Percentiles rank a stretch among this genome's conserved stretches.
Evolutionary conservation across 37 sponge, comb jelly and placozoan genomes (phyloP).

Genomic region (Axinella damicornis): DNA sequence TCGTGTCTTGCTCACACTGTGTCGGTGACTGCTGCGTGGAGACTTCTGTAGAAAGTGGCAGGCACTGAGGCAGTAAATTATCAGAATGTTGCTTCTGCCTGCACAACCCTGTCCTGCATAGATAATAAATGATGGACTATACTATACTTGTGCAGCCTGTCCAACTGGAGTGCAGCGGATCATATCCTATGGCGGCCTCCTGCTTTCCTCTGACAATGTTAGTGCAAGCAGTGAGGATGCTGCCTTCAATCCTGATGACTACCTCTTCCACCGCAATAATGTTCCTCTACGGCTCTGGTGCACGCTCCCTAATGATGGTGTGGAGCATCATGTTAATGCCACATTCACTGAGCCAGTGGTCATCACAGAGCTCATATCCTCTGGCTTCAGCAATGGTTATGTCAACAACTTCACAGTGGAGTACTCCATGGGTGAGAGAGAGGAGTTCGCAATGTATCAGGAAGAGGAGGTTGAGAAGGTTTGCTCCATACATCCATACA

Average conservation of each 20-base stretch:
- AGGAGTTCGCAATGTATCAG: neutral
- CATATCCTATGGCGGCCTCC: constrained; percentile 11
- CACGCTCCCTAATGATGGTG: neutral
- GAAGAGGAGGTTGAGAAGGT: neutral
- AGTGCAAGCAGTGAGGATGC: constrained; percentile 3
- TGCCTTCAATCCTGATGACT: constrained; percentile 18
- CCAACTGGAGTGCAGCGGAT: constrained; percentile 7
- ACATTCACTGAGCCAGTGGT: constrained; percentile 29
- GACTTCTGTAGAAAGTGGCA: no score
- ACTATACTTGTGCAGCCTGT: constrained; percentile 6
- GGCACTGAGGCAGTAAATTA: no score
- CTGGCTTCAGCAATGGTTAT: constrained; percentile 3
- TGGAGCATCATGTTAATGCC: neutral
- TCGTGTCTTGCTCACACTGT: no score
- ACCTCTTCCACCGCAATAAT: constrained; percentile 45
- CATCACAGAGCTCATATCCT: constrained; percentile 6
- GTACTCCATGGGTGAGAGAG: neutral
- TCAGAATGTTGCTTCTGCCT: no score
- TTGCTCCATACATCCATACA: no score
- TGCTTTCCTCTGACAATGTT: constrained; percentile 16
- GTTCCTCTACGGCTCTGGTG: constrained; percentile 38
- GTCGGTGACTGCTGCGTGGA: no score
- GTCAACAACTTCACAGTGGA: neutral
- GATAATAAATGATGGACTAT: no score
- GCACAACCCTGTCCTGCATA: no score